These are phyloP conservation scores for Hyles euphorbiae DNA, from an alignment of 1,140 invertebrate genomes.

Conservation along the genomic window DNA sequence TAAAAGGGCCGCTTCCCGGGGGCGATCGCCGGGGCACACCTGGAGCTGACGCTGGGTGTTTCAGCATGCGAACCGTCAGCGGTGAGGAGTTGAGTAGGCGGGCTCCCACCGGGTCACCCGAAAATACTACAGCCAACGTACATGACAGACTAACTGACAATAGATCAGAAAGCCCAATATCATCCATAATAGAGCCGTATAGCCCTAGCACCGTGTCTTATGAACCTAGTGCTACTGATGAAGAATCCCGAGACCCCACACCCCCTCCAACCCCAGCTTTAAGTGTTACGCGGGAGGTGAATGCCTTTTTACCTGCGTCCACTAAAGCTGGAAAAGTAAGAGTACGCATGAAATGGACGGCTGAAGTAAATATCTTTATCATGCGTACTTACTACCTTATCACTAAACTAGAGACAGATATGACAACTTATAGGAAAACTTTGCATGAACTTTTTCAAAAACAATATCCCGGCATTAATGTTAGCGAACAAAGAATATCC, in stretches of 20 bases:
- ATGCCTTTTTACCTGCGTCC: too few relatives aligned
- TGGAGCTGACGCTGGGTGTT: too few relatives aligned
- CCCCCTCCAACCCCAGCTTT: neutral
- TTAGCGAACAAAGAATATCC: conserved; percentile 16
- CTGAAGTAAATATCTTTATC: conserved; percentile 29
- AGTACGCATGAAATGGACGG: conserved; percentile 27
- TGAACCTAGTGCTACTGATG: too few relatives aligned
- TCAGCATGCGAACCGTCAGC: too few relatives aligned
- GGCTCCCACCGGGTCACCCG: too few relatives aligned
- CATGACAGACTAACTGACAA: conserved; percentile 5
- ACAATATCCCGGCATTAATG: conserved; percentile 15
- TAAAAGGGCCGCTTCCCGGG: conserved; percentile 22
- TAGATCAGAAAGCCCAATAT: neutral
- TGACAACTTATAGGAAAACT: conserved; percentile 19
- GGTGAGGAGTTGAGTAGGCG: too few relatives aligned
- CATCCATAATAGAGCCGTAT: conserved; percentile 7
- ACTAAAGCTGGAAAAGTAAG: too few relatives aligned
- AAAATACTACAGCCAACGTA: conserved; percentile 10
- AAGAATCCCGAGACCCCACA: too few relatives aligned
- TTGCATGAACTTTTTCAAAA: conserved; percentile 12
- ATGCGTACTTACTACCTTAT: conserved; percentile 28
- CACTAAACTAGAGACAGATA: conserved; percentile 31
- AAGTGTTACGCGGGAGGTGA: conserved; percentile 8
- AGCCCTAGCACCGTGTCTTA: conserved; percentile 9
- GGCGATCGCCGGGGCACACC: too few relatives aligned